Evolutionary conservation across 2,888 invertebrate species (phyloP), one percentile per base, ranked within the genome.

Genomic region (Spodoptera picta): DNA sequence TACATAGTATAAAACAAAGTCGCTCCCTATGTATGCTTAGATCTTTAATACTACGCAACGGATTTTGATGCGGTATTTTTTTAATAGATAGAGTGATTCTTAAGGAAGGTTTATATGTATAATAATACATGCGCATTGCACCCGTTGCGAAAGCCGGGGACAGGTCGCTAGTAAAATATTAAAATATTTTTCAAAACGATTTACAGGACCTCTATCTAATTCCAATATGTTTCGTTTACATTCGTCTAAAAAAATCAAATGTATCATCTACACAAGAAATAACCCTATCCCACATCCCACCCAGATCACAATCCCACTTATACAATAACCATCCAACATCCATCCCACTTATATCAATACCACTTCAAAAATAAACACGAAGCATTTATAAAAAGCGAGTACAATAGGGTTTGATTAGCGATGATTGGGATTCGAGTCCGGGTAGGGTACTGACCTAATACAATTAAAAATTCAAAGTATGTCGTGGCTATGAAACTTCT

Each of bases 391-490:
- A 85, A 89, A 88, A 86, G 77, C 69, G 48, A 55, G 59, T 79
- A 92, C 93, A 93, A 93, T 93, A 89, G 92, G 80, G 78, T 84
- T 88, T 93, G 92, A 93, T 93, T 90, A 88, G 88, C 82, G 79
- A 82, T 86, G 90, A 91, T 90, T 90, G 89, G 76, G 73, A 60
- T 47, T 44, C 47, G 42, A 51, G 79, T 75, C 55, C 71, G 64
- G 60, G 73, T 70, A 65, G 77, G 83, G 79, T 58, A 74, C 77
- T 92, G 93, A 92, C 93, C 94, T 90, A 89, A 83, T 80, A 52
- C 77, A 80, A 92, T 93, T 93, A 92, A 93, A 93, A 92, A 94
- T 94, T 93, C 93, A 91, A 88, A 91, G 87, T 89, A 87, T 87
- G 92, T 92, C 89, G 70, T 80, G 77, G 45, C 77, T 42, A 81